Percentiles rank a stretch among this genome's conserved stretches.
phyloP scores from a whole-genome alignment of 1,140 invertebrate species.

The Drosophila eugracilis region DNA sequence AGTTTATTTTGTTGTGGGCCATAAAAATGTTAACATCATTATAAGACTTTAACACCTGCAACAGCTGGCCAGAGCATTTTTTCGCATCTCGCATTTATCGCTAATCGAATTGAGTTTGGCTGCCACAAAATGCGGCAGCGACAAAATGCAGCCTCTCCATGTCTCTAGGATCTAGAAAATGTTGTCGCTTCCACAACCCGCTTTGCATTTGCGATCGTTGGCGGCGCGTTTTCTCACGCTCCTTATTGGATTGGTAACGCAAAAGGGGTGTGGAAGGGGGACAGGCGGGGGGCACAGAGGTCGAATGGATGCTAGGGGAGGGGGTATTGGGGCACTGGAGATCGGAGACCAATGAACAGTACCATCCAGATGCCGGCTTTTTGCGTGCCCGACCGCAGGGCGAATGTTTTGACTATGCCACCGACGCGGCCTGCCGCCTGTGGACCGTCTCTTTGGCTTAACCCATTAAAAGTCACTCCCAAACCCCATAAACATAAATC shows the following conservation, averaged over 20 bases:
- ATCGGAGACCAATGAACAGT: slow-evolving; percentile 32
- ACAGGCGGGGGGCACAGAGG: too few species aligned
- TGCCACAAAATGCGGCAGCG: slow-evolving; percentile 23
- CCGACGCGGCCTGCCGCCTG: slow-evolving; percentile 63
- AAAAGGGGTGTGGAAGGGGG: too few species aligned
- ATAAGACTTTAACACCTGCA: slow-evolving; percentile 79
- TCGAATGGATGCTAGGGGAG: background rate
- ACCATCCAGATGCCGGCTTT: slow-evolving; percentile 49
- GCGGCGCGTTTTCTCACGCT: slow-evolving; percentile 75
- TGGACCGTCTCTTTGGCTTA: slow-evolving; percentile 33
- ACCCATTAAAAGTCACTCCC: slow-evolving; percentile 10
- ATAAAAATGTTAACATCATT: slow-evolving; percentile 84
- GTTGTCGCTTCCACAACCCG: slow-evolving; percentile 71
- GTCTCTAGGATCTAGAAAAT: slow-evolving; percentile 70
- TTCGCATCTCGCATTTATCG: slow-evolving; percentile 78
- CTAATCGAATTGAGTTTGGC: slow-evolving; percentile 71
- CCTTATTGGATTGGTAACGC: slow-evolving; percentile 79
- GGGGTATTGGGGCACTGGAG: slow-evolving; percentile 3
- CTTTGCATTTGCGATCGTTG: slow-evolving; percentile 70
- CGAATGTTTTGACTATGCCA: slow-evolving; percentile 77
- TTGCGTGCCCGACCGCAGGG: slow-evolving; percentile 74
- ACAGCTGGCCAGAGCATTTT: slow-evolving; percentile 55
- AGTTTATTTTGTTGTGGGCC: slow-evolving; percentile 73
- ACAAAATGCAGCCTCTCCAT: slow-evolving; percentile 41
- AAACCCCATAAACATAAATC: background rate